phyloP scores from a whole-genome alignment of 1,140 invertebrate species.

The Stegodyphus dumicola region DNA sequence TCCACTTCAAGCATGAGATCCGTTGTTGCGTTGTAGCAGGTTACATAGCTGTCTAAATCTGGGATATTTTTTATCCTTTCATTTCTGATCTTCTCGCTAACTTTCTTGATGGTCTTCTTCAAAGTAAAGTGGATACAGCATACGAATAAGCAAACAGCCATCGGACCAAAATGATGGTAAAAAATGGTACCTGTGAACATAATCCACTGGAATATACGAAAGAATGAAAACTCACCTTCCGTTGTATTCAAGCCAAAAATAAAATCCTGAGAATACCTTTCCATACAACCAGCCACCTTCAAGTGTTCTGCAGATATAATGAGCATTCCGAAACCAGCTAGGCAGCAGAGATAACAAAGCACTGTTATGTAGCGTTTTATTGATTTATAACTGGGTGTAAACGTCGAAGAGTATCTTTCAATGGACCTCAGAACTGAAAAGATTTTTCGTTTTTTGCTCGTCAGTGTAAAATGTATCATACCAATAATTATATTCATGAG shows the following conservation, averaged over 20 bases:
- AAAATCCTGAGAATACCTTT: background rate
- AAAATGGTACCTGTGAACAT: background rate
- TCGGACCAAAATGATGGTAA: constrained; percentile 29
- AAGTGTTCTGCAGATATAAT: constrained; percentile 16
- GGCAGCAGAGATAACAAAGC: background rate
- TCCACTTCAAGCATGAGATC: constrained; percentile 18
- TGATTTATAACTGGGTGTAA: background rate
- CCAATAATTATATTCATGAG: constrained; percentile 18
- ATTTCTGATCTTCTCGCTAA: background rate
- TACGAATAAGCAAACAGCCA: background rate
- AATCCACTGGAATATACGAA: background rate
- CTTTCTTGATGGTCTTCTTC: constrained; percentile 7
- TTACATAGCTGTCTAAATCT: constrained; percentile 2
- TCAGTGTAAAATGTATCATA: constrained; percentile 21
- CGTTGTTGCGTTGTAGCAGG: constrained; percentile 14
- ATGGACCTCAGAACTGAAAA: background rate
- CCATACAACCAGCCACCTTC: background rate
- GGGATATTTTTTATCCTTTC: background rate
- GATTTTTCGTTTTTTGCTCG: constrained; percentile 15
- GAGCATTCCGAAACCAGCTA: background rate
- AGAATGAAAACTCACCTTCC: background rate
- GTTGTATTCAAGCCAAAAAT: constrained; percentile 13
- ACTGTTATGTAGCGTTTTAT: background rate
- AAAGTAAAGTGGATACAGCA: constrained; percentile 24
- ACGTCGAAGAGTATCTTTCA: background rate